phyloP scores from a whole-genome alignment of 2,888 invertebrate genomes.

The Ceramica pisi region DNA sequence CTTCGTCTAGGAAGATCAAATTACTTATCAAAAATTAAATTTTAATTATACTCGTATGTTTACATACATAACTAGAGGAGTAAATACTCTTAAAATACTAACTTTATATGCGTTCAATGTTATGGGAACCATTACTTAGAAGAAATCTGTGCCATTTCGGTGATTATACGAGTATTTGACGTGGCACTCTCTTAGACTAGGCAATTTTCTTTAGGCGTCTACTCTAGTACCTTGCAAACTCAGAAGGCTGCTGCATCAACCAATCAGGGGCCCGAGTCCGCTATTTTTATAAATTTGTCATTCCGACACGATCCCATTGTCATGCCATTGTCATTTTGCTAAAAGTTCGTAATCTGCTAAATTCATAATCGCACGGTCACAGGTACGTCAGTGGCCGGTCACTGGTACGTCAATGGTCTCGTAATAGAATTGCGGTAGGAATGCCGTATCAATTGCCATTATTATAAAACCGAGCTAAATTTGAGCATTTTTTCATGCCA shows the following conservation, averaged over 20 bases:
- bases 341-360: too few species aligned
- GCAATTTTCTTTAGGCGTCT: constrained; percentile 2
- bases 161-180: constrained; percentile 14
- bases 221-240: background rate
- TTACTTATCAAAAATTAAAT: constrained; percentile 19
- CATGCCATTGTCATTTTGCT: too few species aligned
- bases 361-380: too few species aligned
- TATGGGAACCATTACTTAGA: constrained; percentile 40
- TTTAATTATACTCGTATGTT: constrained; percentile 32
- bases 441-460: too few species aligned
- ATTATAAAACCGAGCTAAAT: too few species aligned
- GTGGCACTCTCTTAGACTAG: constrained; percentile 14
- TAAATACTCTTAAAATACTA: constrained; percentile 51
- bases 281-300: too few species aligned
- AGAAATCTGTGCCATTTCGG: constrained; percentile 22
- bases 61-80: constrained; percentile 38
- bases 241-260: background rate
- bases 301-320: too few species aligned
- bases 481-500: too few species aligned
- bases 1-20: constrained; percentile 35
- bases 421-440: too few species aligned
- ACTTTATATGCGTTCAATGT: constrained; percentile 8
- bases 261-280: too few species aligned
- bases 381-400: too few species aligned
- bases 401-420: too few species aligned